Percentiles rank a stretch among this genome's conserved stretches.
These are phyloP conservation scores for Myodes glareolus DNA, from an alignment of 2,113 vertebrate genomes.

Conservation along the genomic window DNA sequence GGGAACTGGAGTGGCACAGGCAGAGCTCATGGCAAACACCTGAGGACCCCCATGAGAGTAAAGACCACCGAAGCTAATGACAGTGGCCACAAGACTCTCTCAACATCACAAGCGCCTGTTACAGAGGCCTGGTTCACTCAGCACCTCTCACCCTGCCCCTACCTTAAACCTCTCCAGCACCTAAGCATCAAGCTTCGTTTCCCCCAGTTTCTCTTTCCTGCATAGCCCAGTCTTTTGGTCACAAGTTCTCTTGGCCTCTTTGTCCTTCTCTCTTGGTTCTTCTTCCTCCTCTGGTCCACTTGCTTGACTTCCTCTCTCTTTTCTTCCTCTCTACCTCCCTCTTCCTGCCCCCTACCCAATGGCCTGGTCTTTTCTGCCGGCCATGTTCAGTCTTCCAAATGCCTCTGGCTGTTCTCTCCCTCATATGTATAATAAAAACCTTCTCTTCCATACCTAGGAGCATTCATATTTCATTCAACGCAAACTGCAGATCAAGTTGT, in stretches of 20 bases:
- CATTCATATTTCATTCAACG: not conserved
- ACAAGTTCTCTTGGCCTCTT: not conserved
- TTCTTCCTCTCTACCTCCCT: not conserved
- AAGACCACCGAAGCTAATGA: not conserved
- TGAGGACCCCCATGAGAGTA: not conserved
- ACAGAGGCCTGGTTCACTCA: not conserved
- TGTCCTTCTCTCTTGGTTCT: not conserved
- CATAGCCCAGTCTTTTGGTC: not conserved
- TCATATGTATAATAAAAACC: not conserved
- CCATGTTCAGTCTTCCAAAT: not conserved
- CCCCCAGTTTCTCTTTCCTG: not conserved
- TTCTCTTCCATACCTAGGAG: not conserved
- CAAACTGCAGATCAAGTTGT: not conserved
- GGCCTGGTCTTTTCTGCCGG: not conserved
- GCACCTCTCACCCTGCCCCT: not conserved
- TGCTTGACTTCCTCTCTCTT: not conserved
- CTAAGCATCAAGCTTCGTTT: not conserved
- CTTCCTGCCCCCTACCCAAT: fast-evolving
- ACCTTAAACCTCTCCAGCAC: not conserved
- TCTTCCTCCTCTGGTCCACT: not conserved
- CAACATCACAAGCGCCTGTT: not conserved
- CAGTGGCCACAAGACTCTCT: not conserved
- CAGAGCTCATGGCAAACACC: not conserved
- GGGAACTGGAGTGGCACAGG: not conserved
- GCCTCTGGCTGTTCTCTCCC: not conserved